Evolutionary conservation across 2,888 invertebrate genomes (phyloP), one percentile per base, ranked within the genome.

Genomic region (Amorpha juglandis): DNA sequence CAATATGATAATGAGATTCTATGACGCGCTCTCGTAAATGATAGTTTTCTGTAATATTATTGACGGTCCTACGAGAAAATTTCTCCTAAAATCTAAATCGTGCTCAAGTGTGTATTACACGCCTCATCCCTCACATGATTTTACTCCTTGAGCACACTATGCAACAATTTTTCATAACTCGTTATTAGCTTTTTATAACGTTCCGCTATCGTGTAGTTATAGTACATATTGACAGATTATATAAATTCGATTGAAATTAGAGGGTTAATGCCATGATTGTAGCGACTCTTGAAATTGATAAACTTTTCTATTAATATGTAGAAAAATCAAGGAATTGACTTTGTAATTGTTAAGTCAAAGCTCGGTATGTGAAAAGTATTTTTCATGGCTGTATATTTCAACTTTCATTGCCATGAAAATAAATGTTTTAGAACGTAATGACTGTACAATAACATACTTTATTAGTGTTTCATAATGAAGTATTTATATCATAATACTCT

Each of bases 141-240:
- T 53, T 33, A 38, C 19, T 21, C 14, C 38, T 70, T 68, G 71
- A 78, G 81, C 85, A 82, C 83, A 75, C 77, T 79, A 78, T 78
- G 80, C 82, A 84, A 84, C 85, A 82, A 80, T 65, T 83, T 80
- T 81, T 82, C 78, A 78, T 81, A 83, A 82, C 78, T 85, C 82
- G 83, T 87, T 87, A 81, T 78, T 88, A 89, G 88, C 88, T 89
- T 88, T 50, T 87, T 87, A 84, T 86, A 88, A 86, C 78, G 83
- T 88, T 86, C 85, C 77, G 86, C 90, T 88, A 76, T 83, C 71
- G 75, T 77, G 79, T 89, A 87, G 84, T 33, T n/a, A 27, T 27
- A 27, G 4, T 27, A 27, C 27, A 48, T 78, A 80, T 74, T 76
- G 76, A 82, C 70, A 79, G 77, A 45, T 45, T 45, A 14, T 45